Evolutionary conservation across 2,113 vertebrate species (phyloP).

Genomic region (Rynchops niger): DNA sequence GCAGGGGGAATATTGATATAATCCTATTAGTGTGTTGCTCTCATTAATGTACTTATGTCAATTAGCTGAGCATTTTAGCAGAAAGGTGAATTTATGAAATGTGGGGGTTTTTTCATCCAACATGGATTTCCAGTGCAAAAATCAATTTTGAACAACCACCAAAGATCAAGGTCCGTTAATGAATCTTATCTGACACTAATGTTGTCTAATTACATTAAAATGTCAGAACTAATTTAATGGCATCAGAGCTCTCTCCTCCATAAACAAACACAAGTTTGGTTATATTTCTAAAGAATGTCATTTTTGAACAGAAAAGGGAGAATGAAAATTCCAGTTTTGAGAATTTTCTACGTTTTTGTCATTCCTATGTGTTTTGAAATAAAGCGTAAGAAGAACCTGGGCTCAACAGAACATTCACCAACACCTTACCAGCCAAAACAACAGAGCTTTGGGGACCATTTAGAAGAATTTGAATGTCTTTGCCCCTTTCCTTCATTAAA

Average conservation of each 20-base stretch:
- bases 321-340: neutral
- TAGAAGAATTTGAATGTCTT: neutral
- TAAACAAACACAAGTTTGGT: conserved; percentile 43
- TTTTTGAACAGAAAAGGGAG: neutral
- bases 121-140: conserved; percentile 58
- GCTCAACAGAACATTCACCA: neutral
- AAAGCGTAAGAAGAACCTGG: neutral
- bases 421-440: neutral
- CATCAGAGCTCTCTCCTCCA: conserved; percentile 35
- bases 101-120: neutral
- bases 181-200: conserved; percentile 71
- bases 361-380: neutral
- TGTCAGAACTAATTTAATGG: conserved; percentile 70
- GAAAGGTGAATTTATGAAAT: conserved; percentile 67
- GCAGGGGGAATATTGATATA: conserved; percentile 68
- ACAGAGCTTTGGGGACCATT: neutral
- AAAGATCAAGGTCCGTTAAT: conserved; percentile 67
- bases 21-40: conserved; percentile 60
- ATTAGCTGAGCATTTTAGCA: conserved; percentile 71
- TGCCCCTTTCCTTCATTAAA: neutral
- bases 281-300: conserved; percentile 6
- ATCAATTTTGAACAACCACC: conserved; percentile 50
- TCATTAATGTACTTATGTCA: conserved; percentile 73
- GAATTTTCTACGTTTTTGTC: neutral
- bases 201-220: conserved; percentile 73